Evolutionary conservation across 2,888 invertebrate species (phyloP), one percentile per base, ranked within the genome.

Genomic region (Tetrapedia diversipes): DNA sequence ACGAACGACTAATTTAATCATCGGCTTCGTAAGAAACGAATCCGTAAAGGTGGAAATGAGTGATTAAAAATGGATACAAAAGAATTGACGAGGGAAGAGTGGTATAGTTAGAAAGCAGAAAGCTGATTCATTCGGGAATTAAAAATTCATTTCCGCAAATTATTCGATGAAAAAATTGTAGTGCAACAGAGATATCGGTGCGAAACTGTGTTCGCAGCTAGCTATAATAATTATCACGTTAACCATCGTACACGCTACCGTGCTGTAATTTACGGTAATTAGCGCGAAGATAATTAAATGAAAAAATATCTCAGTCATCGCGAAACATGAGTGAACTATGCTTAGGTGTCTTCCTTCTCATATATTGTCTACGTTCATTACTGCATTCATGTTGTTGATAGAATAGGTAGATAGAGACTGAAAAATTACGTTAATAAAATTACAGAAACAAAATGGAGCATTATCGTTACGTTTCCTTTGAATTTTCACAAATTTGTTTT

Each of bases 201-300:
- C 27, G 45, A 45, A 39, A 45, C 27, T 29, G 16, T 32, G 19
- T 54, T 47, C 45, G 2, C 24, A 27, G 11, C 27, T 19, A 4
- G 0, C 11, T 53, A 11, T 41, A n/a, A 45, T 66, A 56, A 60
- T 73, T 64, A 56, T 57, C 57, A 1, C 39, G 32, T 64, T 71
- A 73, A 32, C 22, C 14, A 8, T 49, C 29, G 51, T 57, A 41
- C 54, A 41, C n/a, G 45, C 29, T 63, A 43, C 57, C 16, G 51
- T 57, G 22, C 24, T 29, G 22, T 60, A 57, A 77, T 80, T 65
- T 22, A 53, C 39, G 8, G 57, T 54, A 71, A 65, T 56, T 65
- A 68, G 22, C 53, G 43, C 22, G 41, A 0, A 59, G 65, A 39
- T 82, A 80, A 80, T 82, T 74, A 66, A 82, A 74, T 65, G 78